Evolutionary conservation across 2,888 invertebrate species (phyloP).

Genomic region (Teinopalpus imperialis): DNA sequence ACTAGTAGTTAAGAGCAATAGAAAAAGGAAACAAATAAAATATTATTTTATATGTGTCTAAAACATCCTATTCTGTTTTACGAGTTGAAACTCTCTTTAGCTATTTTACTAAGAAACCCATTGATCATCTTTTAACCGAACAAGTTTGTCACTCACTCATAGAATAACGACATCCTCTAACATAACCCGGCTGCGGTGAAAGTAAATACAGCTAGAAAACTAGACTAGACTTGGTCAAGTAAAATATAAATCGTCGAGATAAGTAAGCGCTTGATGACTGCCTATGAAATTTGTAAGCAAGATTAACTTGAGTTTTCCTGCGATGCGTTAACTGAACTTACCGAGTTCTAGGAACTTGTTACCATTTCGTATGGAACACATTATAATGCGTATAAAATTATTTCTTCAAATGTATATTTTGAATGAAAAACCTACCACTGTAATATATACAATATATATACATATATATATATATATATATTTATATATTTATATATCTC

Average conservation of each 20-base stretch:
- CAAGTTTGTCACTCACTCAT: constrained; percentile 10
- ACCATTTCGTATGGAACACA: no score
- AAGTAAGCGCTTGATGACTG: constrained; percentile 5
- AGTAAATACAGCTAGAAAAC: constrained; percentile 22
- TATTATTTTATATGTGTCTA: no score
- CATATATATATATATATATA: no score
- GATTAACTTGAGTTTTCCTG: background rate
- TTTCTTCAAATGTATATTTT: no score
- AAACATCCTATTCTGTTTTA: no score
- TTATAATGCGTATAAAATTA: no score
- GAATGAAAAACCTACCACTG: no score
- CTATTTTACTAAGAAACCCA: background rate
- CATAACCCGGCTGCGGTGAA: constrained; percentile 17
- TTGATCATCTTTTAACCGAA: constrained; percentile 6
- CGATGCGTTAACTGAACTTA: background rate
- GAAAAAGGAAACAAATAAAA: no score
- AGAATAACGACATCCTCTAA: constrained; percentile 12
- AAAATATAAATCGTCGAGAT: constrained; percentile 11
- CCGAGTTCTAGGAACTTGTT: background rate
- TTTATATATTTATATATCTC: no score
- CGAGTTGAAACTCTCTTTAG: no score
- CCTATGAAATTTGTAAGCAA: background rate
- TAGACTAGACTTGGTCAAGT: constrained; percentile 13
- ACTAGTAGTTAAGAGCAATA: no score
- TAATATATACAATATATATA: no score